Percentiles rank a stretch among this genome's conserved stretches.
Conservation (phyloP, 2,888 invertebrate species). For the Caenorhabditis uteleia region DNA sequence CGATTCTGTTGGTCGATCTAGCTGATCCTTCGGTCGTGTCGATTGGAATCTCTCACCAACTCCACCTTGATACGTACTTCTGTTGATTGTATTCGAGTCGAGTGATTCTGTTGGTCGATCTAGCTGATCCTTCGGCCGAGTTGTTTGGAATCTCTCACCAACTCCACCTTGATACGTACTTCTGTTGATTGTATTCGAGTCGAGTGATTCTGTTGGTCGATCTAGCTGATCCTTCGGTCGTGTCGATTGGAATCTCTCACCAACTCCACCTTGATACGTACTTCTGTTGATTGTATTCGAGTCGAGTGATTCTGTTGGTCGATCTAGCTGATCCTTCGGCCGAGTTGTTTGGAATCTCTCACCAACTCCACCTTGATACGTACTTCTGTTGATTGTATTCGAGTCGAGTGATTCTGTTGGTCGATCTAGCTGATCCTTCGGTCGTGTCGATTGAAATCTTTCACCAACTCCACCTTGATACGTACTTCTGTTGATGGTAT, state of each 20-base stretch:
- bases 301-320: constrained; percentile 8
- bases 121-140: constrained; percentile 9
- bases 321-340: constrained; percentile 12
- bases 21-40: constrained; percentile 6
- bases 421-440: constrained; percentile 11
- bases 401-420: constrained; percentile 9
- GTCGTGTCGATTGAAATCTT: constrained; percentile 7
- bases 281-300: constrained; percentile 10
- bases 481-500: constrained; percentile 12
- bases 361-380: constrained; percentile 17
- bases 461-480: constrained; percentile 17
- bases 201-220: constrained; percentile 1
- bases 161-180: constrained; percentile 13
- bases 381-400: constrained; percentile 10
- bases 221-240: constrained; percentile 10
- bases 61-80: constrained; percentile 14
- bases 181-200: constrained; percentile 7
- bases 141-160: constrained; percentile 7
- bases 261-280: constrained; percentile 18
- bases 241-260: constrained; percentile 9
- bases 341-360: constrained; percentile 8
- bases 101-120: constrained; percentile 8
- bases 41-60: constrained; percentile 9
- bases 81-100: constrained; percentile 11
- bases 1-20: constrained; percentile 11